Evolutionary conservation across 2,113 vertebrate species (phyloP), one percentile per base, ranked within the genome.

Genomic region (Calidris pugnax): DNA sequence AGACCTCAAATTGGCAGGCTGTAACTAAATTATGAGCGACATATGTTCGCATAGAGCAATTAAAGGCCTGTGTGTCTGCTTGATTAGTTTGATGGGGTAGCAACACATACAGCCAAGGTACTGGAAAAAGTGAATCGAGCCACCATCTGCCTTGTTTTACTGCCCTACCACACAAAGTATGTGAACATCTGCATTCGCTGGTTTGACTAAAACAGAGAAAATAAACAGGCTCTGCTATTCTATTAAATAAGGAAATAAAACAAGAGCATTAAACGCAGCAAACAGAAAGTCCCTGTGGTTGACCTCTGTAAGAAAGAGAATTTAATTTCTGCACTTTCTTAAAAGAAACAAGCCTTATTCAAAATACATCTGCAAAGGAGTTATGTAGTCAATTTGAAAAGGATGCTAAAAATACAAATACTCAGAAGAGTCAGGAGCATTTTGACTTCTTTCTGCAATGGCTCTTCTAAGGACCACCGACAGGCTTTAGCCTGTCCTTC

Each of bases 171-270:
- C 0, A 8, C 2, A 0, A 86, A 88, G 26, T 28, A 43, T 23
- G 39, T 64, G 35, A 84, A 47, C 20, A 51, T 16, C 47, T 88
- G n/a, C 22, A 76, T 55, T 75, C 24, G n/a, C 47, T 93, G 24
- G 76, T 81, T 94, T 87, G 37, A 78, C 37, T 59, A 96, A 74
- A 97, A 71, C 27, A 56, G 80, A 94, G 59, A 85, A 95, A 98
- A 96, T 66, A 76, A 90, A 89, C 71, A 94, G 26, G 63, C n/a
- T 79, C 66, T 30, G 47, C 27, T 62, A 35, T 86, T 85, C 75
- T 74, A 28, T 62, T 91, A 39, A 80, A n/a, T 74, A 85, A 55
- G n/a, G 37, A 94, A 96, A 87, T 71, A 83, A 71, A 86, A 3
- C 14, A 77, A 68, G 33, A 91, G 28, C 33, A 62, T 20, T 53